These are phyloP conservation scores for Cheilosia pagana DNA, from an alignment of 2,888 invertebrate species.

Conservation along the genomic window DNA sequence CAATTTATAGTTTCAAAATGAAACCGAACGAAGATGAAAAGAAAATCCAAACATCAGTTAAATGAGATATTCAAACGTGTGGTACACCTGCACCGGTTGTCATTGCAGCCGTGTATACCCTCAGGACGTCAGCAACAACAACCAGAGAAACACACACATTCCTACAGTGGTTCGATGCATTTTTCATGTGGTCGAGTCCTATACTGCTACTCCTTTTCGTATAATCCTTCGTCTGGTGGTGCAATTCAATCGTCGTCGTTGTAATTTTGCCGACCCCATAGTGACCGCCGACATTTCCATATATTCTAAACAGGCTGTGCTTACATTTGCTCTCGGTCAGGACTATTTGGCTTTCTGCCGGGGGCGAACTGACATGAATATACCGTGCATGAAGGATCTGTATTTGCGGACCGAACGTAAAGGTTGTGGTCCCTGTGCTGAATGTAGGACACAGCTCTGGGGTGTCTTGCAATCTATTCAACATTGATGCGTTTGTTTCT, in stretches of 20 bases:
- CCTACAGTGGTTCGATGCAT: conserved; percentile 41
- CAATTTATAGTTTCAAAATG: conserved; percentile 29
- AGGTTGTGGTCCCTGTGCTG: conserved; percentile 29
- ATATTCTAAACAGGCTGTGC: conserved; percentile 69
- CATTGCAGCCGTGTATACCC: not conserved
- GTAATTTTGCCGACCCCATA: conserved; percentile 56
- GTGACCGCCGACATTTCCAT: conserved; percentile 71
- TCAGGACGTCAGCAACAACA: conserved; percentile 1
- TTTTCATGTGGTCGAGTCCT: conserved; percentile 35
- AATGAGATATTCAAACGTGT: conserved; percentile 45
- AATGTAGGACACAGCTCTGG: conserved; percentile 52
- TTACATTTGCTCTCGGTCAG: conserved; percentile 67
- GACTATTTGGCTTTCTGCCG: conserved; percentile 57
- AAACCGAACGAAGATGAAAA: conserved; percentile 31
- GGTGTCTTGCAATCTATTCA: conserved; percentile 38
- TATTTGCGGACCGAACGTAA: conserved; percentile 27
- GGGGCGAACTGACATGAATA: conserved; percentile 63
- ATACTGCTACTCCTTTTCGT: conserved; percentile 11
- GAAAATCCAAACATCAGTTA: conserved; percentile 41
- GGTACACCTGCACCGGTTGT: not conserved
- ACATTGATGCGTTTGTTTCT: conserved; percentile 36
- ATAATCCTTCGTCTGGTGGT: conserved; percentile 24
- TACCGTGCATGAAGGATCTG: conserved; percentile 64
- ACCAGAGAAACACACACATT: conserved; percentile 12
- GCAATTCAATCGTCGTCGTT: conserved; percentile 54